Conservation (phyloP, 2,113 vertebrate species). For the Chamaea fasciata region DNA sequence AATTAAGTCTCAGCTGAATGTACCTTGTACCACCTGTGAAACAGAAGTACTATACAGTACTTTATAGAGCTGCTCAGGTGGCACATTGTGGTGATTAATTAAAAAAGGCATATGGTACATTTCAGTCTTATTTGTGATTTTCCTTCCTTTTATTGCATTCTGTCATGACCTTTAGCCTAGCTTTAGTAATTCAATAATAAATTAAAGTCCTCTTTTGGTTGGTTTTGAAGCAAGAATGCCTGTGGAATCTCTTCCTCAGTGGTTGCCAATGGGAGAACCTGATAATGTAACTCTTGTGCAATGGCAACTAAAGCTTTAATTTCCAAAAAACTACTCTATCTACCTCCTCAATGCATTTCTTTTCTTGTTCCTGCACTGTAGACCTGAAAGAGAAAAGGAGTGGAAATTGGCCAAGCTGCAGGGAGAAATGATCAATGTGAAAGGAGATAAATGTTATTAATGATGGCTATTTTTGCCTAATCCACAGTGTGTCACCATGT, state of each 20-base stretch:
- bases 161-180: not conserved
- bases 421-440: not conserved
- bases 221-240: not conserved
- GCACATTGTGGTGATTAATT: slow-evolving; percentile 11
- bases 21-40: slow-evolving; percentile 21
- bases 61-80: not conserved
- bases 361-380: not conserved
- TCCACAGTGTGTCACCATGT: not conserved
- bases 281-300: not conserved
- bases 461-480: not conserved
- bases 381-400: not conserved
- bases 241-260: not conserved
- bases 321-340: not conserved
- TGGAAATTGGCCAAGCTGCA: not conserved
- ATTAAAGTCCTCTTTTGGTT: not conserved
- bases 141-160: not conserved
- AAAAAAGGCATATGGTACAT: not conserved
- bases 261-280: not conserved
- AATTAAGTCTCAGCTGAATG: not conserved
- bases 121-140: not conserved
- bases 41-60: not conserved
- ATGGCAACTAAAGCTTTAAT: not conserved
- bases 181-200: not conserved
- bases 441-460: not conserved
- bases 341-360: not conserved